These are phyloP conservation scores for Paralichthys olivaceus DNA, from an alignment of 2,113 vertebrate genomes.

Conservation along the genomic window DNA sequence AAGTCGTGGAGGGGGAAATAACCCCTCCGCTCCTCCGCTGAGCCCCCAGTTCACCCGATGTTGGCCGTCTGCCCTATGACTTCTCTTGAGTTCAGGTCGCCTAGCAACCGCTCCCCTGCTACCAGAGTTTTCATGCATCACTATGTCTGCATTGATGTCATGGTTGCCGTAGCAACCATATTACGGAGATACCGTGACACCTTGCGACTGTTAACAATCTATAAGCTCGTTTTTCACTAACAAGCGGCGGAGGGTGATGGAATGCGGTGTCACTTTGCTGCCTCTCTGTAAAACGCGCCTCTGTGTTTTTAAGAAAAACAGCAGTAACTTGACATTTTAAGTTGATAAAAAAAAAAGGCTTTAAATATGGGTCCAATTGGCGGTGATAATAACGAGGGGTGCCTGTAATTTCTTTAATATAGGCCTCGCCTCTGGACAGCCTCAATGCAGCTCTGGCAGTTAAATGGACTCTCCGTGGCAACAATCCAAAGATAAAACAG, in stretches of 20 bases:
- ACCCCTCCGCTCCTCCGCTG: slow-evolving; percentile 51
- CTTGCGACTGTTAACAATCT: slow-evolving; percentile 72
- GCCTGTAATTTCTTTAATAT: slow-evolving; percentile 46
- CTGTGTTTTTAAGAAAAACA: neutral
- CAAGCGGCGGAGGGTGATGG: neutral
- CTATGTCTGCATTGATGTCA: slow-evolving; percentile 88
- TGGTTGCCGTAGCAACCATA: slow-evolving; percentile 88
- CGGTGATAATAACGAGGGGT: slow-evolving; percentile 2
- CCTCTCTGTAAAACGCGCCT: too few species aligned
- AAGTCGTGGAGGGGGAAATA: slow-evolving; percentile 32
- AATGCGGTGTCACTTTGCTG: neutral
- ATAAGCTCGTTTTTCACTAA: slow-evolving; percentile 6
- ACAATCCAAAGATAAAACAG: slow-evolving; percentile 50
- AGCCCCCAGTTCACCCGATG: slow-evolving; percentile 78
- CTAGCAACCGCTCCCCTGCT: slow-evolving; percentile 88
- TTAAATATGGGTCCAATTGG: neutral
- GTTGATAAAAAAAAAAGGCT: slow-evolving; percentile 5
- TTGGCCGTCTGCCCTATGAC: slow-evolving; percentile 85
- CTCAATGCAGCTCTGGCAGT: slow-evolving; percentile 16
- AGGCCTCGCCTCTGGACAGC: slow-evolving; percentile 2
- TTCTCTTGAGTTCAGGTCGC: slow-evolving; percentile 83
- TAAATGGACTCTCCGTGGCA: slow-evolving; percentile 42
- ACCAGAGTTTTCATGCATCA: slow-evolving; percentile 88
- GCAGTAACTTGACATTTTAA: neutral
- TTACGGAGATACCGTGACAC: slow-evolving; percentile 84